Evolutionary conservation across 2,113 vertebrate genomes (phyloP).

Genomic region (Spermophilus dauricus): DNA sequence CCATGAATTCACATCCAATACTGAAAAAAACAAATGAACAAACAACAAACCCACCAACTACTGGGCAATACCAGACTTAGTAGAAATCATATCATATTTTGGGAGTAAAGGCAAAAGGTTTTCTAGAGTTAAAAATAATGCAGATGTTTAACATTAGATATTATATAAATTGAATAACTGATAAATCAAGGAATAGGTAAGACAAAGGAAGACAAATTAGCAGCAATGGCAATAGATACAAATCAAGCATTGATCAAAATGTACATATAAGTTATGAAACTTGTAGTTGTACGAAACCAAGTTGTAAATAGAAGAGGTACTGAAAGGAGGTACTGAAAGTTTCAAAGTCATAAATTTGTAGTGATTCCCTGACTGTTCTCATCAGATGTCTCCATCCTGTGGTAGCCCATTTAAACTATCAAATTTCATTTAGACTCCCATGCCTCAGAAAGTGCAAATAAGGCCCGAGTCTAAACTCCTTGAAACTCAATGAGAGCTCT

Average conservation of each 20-base stretch:
- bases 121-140: slow-evolving; percentile 38
- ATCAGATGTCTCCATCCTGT: too few species aligned
- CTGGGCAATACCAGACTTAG: too few species aligned
- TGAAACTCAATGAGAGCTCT: slow-evolving; percentile 10
- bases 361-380: background rate
- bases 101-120: background rate
- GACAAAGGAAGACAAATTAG: background rate
- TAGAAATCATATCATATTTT: background rate
- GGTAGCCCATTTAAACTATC: background rate
- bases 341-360: background rate
- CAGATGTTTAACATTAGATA: background rate
- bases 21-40: background rate
- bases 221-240: background rate
- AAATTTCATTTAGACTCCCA: background rate
- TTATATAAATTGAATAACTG: background rate
- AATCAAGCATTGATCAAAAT: background rate
- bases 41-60: too few species aligned
- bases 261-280: background rate
- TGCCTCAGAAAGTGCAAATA: background rate
- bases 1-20: background rate
- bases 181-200: background rate
- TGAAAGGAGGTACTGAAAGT: background rate
- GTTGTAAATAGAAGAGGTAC: background rate
- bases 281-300: background rate
- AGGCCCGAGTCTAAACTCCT: background rate